Evolutionary conservation across 2,113 vertebrate species (phyloP), one percentile per base, ranked within the genome.

Genomic region (Rhombomys opimus): DNA sequence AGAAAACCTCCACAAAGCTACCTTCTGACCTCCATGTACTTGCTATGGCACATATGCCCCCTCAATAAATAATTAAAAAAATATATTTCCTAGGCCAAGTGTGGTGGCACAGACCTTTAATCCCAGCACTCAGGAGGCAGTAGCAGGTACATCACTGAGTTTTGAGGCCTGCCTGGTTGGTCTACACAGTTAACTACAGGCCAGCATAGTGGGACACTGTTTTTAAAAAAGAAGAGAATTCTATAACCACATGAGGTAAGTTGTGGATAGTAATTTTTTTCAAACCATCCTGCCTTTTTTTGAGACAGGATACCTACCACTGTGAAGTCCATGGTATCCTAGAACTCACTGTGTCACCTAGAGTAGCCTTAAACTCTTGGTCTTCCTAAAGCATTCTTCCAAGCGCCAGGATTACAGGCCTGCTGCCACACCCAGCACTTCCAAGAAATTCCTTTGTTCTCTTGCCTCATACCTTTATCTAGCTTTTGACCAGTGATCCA

Each of bases 401-500:
- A 52, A 87, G 4, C 38, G 35, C 87, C 11, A 30, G 25, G 23
- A 41, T 41, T 75, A 27, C 8, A 75, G 25, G 23, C 52, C 52
- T 89, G 52, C 68, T 38, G n/a, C 68, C 68, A 75, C 52, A 73
- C 68, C 68, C 52, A 32, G 6, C 63, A 75, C 54, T 97, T 82
- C 78, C 73, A 90, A 85, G 75, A 91, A 30, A 72, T 78, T 90
- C 20, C 18, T 1, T 14, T 76, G 32, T 84, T n/a, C 13, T 76
- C 0, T 50, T 67, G 13, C 46, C 50, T 95, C 18, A 12, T 78
- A 78, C 11, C n/a, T 94, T 38, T 30, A 90, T 96, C 78, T 23
- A 59, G 20, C 23, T 77, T 96, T 95, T 75, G 50, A 82, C 11
- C 72, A 90, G n/a, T 89, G 70, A 70, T 90, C 70, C 72, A 30